Base-by-base conservation (phyloP, 2,888 invertebrate genomes). In the Eurytoma californica region DNA sequence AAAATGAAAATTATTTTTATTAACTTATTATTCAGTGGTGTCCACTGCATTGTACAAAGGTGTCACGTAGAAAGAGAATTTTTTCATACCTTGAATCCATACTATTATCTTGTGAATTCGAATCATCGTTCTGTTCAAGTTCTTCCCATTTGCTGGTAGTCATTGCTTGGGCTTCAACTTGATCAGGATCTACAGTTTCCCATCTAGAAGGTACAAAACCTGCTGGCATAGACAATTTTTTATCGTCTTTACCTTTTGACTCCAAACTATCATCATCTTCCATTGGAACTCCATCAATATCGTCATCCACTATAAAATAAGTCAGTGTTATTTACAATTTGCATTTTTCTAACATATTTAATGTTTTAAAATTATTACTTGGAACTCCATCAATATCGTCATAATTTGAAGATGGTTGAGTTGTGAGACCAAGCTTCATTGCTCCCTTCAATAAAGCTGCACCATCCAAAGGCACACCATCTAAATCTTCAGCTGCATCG, bases 141-240 rank as follows among this genome's bases (percentile, higher is more conserved):
- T 94, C 92, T 87, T 97, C 97, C 97, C 97, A 97, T 89, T 97
- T 97, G 84, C 95, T 96, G 0, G 96, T 96, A 1, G 95, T 96
- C 92, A 96, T 95, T 9, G 96, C 96, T 90, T 94, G 94, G 5
- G 94, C 95, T 89, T 96, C 95, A 79, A 93, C 92, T 88, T 95
- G 94, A 85, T 95, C 94, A 30, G 97, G 97, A 91, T 98, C 98
- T 30, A 99, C 96, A 63, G 95, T 96, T 92, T 99, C 98, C 98
- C 98, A 99, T 90, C 97, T 96, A 1, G 98, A 98, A 12, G 96
- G 96, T 77, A 97, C 95, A 91, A 98, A 97, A 16, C 94, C 94
- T 0, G 94, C 94, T 79, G 93, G 93, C 84, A 90, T 91, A 72
- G 90, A 88, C 47, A 90, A 86, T 77, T 89, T 89, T 67, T 87